phyloP scores from a whole-genome alignment of 2,797 vertebrate genomes.

The Melanogrammus aeglefinus region DNA sequence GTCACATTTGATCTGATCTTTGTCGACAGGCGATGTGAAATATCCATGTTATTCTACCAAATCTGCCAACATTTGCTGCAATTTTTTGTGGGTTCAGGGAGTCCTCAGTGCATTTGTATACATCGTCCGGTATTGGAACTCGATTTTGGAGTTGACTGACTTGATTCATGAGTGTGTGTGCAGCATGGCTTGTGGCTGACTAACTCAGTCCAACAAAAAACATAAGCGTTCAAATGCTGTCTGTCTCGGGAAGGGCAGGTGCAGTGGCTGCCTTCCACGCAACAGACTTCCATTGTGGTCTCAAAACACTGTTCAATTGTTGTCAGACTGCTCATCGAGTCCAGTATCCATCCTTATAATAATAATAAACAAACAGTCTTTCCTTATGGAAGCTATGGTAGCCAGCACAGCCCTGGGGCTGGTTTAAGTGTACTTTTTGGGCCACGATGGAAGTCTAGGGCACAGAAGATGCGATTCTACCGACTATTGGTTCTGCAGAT shows the following conservation, averaged over 20 bases:
- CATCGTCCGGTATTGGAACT: background rate
- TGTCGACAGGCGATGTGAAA: slow-evolving; percentile 69
- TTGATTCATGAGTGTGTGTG: slow-evolving; percentile 4
- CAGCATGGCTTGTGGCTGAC: slow-evolving; percentile 1
- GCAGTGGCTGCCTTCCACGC: background rate
- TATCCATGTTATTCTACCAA: slow-evolving; percentile 72
- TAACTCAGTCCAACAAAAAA: background rate
- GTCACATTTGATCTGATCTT: slow-evolving; percentile 68
- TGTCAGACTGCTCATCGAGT: background rate
- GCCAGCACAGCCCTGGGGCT: background rate
- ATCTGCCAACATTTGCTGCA: slow-evolving; percentile 61
- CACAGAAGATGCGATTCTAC: background rate
- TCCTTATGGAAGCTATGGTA: background rate
- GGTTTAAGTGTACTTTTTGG: background rate
- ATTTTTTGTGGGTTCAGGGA: slow-evolving; percentile 52
- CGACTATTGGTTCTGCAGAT: background rate
- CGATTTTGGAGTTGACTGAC: slow-evolving; percentile 5
- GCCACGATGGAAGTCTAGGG: background rate
- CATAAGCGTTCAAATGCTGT: background rate
- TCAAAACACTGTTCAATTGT: background rate
- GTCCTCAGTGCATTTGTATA: slow-evolving; percentile 45
- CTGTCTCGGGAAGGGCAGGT: background rate
- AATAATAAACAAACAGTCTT: background rate
- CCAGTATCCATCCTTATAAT: background rate
- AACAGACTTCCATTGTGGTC: background rate